Evolutionary conservation across 1,140 invertebrate species (phyloP).

Genomic region (Grapholita molesta): DNA sequence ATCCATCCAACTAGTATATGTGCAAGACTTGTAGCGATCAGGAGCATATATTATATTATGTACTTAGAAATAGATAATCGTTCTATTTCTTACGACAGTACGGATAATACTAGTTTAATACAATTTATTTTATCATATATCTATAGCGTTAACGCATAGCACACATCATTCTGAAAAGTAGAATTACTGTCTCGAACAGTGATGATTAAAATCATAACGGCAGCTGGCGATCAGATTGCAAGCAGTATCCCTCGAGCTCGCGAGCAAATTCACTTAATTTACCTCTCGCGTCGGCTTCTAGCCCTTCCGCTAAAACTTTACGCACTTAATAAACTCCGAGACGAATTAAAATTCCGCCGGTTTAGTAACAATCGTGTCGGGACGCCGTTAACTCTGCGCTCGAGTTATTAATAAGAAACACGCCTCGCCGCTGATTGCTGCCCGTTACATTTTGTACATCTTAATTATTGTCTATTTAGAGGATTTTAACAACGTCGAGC

Average conservation of each 20-base stretch:
- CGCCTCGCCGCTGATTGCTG: constrained; percentile 35
- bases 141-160: too few species aligned
- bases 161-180: too few species aligned
- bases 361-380: constrained; percentile 65
- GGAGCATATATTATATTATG: too few species aligned
- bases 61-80: too few species aligned
- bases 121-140: too few species aligned
- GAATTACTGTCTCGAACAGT: too few species aligned
- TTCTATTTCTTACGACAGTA: too few species aligned
- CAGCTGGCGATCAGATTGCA: constrained; percentile 45
- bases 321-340: constrained; percentile 70
- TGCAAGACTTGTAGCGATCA: too few species aligned
- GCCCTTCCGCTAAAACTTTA: constrained; percentile 64
- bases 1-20: too few species aligned
- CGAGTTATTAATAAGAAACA: constrained; percentile 60
- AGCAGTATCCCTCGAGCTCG: constrained; percentile 36
- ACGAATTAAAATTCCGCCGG: constrained; percentile 73
- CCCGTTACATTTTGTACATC: constrained; percentile 16
- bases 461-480: constrained; percentile 11
- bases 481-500: neutral
- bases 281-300: constrained; percentile 41
- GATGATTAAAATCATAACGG: constrained; percentile 25
- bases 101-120: too few species aligned
- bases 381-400: constrained; percentile 60
- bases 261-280: constrained; percentile 69